A percentile compares a stretch with the other conserved stretches of the same genome.
phyloP scores from a whole-genome alignment of 2,797 vertebrate species.

The Lutjanus argentimaculatus region DNA sequence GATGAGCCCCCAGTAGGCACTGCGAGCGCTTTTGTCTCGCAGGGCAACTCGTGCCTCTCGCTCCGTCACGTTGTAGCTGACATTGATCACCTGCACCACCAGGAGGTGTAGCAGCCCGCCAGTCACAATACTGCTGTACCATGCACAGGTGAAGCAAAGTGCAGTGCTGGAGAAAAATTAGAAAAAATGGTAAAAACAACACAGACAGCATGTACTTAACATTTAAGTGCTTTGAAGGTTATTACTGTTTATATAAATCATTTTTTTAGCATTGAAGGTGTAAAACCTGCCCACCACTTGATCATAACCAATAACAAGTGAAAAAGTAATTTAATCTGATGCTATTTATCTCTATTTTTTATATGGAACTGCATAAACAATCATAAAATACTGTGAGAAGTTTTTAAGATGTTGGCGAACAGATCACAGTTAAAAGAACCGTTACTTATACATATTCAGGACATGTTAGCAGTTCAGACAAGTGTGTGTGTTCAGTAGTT shows the following conservation, averaged over 20 bases:
- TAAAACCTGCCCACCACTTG: neutral
- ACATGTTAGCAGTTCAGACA: neutral
- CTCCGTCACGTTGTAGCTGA: slow-evolving; percentile 97
- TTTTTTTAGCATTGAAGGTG: neutral
- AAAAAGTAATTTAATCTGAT: neutral
- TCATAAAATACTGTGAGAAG: neutral
- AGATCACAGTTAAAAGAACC: neutral
- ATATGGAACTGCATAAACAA: neutral
- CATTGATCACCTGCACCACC: slow-evolving; percentile 92
- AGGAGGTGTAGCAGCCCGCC: slow-evolving; percentile 93
- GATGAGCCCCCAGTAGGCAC: slow-evolving; percentile 89
- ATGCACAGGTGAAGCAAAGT: slow-evolving; percentile 95
- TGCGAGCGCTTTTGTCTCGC: slow-evolving; percentile 88
- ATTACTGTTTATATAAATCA: neutral
- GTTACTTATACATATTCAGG: neutral
- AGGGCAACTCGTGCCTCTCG: slow-evolving; percentile 92
- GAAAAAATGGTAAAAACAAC: neutral
- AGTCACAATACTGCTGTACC: slow-evolving; percentile 96
- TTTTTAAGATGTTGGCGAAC: slow-evolving; percentile 4
- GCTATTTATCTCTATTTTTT: too few species aligned
- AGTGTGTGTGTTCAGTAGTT: neutral
- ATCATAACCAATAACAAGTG: neutral
- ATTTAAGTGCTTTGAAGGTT: neutral
- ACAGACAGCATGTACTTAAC: neutral
- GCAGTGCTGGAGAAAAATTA: slow-evolving; percentile 86